Evolutionary conservation across 2,113 vertebrate species (phyloP), one percentile per base, ranked within the genome.

Genomic region (Pontoporia blainvillei): DNA sequence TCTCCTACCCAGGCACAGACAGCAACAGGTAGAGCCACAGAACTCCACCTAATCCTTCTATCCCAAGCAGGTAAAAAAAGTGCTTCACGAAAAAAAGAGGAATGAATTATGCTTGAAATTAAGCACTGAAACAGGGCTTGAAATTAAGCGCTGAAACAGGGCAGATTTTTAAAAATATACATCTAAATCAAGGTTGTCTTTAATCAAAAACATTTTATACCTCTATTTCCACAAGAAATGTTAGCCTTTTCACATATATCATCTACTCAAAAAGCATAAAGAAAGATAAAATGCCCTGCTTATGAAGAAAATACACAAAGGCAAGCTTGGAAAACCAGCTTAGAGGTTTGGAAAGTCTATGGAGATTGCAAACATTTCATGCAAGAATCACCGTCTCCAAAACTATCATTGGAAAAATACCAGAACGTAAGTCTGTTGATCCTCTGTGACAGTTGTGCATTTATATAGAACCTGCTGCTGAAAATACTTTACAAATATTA

Each of bases 331-430:
- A 73, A 94, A 95, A 86, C 5, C 20, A 87, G 46, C n/a, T 81
- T 44, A 84, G 12, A 61, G 87, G 23, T 90, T 92, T 44, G 66
- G 12, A 79, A 95, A 84, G 15, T 34, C 91, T n/a, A 57, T 12
- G 21, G 41, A 91, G 87, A 92, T 25, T n/a, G 36, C 66, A 81
- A 81, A 75, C 61, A 25, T 44, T 82, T 94, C 41, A 86, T 67
- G 41, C 6, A 91, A 27, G n/a, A 94, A 95, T 75, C 75, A 61
- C 13, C n/a, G 25, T 79, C 75, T 90, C 66, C 25, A 94, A 95
- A 86, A 44, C 52, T 54, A 62, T 79, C 86, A 90, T 83, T 90
- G 72, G 34, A 61, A 93, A 97, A 96, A 86, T 79, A 75, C 71
- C 31, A 92, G 39, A 91, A 94, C 34, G 29, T 27, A 87, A 76